Evolutionary conservation across 2,888 invertebrate species (phyloP).

Genomic region (Perithous albicinctus): DNA sequence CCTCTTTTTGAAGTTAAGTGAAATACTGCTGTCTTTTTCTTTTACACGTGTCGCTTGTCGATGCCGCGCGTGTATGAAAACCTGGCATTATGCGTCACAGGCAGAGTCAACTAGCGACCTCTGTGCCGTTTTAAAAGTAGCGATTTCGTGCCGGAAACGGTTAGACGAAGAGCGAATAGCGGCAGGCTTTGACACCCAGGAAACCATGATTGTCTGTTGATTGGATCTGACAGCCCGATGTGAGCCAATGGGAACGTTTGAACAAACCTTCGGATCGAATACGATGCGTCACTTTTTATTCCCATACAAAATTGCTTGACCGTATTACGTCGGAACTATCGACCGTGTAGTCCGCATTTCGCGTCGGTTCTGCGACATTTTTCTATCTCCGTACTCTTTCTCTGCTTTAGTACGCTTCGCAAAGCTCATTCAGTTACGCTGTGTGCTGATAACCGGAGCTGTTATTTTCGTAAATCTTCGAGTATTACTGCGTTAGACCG

Average conservation of each 20-base stretch:
- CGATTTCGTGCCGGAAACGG: not conserved
- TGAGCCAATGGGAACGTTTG: not conserved
- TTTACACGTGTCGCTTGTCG: too few relatives aligned
- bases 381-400: slow-evolving; percentile 1
- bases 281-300: not conserved
- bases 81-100: too few relatives aligned
- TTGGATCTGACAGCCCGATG: not conserved
- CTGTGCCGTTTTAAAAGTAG: not conserved
- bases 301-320: not conserved
- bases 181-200: too few relatives aligned
- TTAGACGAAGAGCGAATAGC: too few relatives aligned
- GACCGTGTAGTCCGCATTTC: slow-evolving; percentile 7
- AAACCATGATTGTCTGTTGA: not conserved
- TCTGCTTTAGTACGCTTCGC: slow-evolving; percentile 2
- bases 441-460: not conserved
- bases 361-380: slow-evolving; percentile 7
- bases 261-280: not conserved
- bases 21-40: too few relatives aligned
- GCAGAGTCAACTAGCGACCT: not conserved
- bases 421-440: slow-evolving; percentile 6
- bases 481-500: not conserved
- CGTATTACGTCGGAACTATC: not conserved
- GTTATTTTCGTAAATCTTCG: not conserved
- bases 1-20: too few relatives aligned
- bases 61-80: too few relatives aligned